Evolutionary conservation across 2,113 vertebrate genomes (phyloP), one percentile per base, ranked within the genome.

Genomic region (Siniperca knerii): DNA sequence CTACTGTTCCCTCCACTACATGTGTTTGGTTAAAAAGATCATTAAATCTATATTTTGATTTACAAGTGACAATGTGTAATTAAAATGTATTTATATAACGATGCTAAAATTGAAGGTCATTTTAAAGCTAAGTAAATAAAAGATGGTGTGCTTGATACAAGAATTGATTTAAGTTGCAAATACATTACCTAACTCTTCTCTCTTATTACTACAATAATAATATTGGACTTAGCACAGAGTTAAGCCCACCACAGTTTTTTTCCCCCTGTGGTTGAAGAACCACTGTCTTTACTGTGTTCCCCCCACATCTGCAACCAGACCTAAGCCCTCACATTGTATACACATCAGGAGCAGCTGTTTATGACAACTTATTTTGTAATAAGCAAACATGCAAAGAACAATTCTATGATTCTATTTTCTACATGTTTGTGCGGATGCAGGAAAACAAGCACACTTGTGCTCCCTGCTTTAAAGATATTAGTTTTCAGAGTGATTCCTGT

Each of bases 291-390:
- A 16, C 15, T 50, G 48, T 50, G 15, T 15, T 16, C 15, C 48
- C 12, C 44, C 12, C 15, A 50, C 48, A 50, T 50, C 4, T 16
- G 15, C 23, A 62, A 80, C 58, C 12, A 0, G 8, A n/a, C 48
- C 18, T 54, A 35, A 40, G 16, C 40, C 60, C 52, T 58, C 46
- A 40, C 50, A 81, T 46, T 73, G 52, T 50, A 50, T 65, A 57
- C 70, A 81, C 29, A n/a, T 44, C 48, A 66, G 69, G 25, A 29
- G 9, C n/a, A 46, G 57, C 50, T 64, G 68, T 80, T 46, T 48
- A 55, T 37, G 69, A 55, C 29, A 54, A 37, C 50, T 52, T 55
- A 70, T 69, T 62, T 54, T 61, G 13, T 61, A 60, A 25, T n/a
- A 40, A 73, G 21, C 29, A 58, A 58, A 68, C 48, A 4, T 33